Conservation (phyloP, 2,113 vertebrate species). For the Okapia johnstoni region DNA sequence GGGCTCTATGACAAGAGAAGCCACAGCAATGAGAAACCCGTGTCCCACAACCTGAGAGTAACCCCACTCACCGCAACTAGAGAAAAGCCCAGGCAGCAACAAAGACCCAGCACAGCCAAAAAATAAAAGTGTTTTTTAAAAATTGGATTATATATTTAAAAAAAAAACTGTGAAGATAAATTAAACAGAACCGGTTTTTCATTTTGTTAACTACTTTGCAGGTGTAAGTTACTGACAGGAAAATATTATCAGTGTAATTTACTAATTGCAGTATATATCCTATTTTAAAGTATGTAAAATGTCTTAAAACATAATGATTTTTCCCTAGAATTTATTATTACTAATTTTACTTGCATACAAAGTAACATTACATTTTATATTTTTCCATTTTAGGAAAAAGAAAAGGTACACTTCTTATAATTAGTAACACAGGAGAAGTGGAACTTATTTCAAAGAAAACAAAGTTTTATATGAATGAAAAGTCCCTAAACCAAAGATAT, state of each 20-base stretch:
- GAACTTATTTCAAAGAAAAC: neutral
- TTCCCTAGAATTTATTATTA: neutral
- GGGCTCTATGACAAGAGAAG: neutral
- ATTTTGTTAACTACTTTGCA: slow-evolving; percentile 20
- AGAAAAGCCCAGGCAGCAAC: neutral
- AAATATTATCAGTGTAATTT: slow-evolving; percentile 8
- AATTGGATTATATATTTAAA: neutral
- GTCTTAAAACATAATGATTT: neutral
- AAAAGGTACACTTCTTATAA: neutral
- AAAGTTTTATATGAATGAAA: neutral
- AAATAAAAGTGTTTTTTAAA: neutral
- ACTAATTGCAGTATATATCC: neutral
- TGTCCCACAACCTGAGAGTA: neutral
- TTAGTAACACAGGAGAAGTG: neutral
- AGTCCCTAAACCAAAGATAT: neutral
- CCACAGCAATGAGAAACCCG: neutral
- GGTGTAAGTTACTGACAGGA: neutral
- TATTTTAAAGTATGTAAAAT: neutral
- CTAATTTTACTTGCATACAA: neutral
- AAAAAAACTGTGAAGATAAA: neutral
- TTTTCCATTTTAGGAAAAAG: neutral
- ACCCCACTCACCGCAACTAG: neutral
- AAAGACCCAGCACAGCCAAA: neutral
- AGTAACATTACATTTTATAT: neutral
- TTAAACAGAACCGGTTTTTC: slow-evolving; percentile 10